These are phyloP conservation scores for Adelognathus sp. DNA, from an alignment of 2,888 invertebrate species.

Conservation along the genomic window DNA sequence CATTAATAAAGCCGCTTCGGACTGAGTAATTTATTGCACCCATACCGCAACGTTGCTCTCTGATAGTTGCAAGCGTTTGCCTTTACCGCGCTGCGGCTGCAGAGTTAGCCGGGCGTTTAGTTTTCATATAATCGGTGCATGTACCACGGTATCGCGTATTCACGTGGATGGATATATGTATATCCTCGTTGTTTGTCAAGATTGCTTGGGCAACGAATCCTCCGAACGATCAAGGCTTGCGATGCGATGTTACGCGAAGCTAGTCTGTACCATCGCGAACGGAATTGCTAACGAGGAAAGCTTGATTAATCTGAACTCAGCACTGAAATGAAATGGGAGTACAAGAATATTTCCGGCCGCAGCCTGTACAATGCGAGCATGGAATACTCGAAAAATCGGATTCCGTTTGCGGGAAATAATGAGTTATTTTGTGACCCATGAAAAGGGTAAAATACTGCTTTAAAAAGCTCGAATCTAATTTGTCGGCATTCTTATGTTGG, in stretches of 20 bases:
- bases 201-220: slow-evolving; percentile 21
- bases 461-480: too few species aligned
- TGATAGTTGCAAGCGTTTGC: slow-evolving; percentile 37
- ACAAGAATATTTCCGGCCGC: not conserved
- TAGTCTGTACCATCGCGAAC: not conserved
- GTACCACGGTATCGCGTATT: not conserved
- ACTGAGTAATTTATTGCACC: slow-evolving; percentile 53
- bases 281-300: not conserved
- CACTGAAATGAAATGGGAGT: not conserved
- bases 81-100: slow-evolving; percentile 15
- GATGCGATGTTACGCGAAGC: not conserved
- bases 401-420: too few species aligned
- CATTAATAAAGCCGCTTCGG: slow-evolving; percentile 41
- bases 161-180: not conserved
- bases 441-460: too few species aligned
- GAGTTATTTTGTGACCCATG: too few species aligned
- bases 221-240: slow-evolving; percentile 22
- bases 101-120: slow-evolving; percentile 36
- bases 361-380: not conserved
- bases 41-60: slow-evolving; percentile 41
- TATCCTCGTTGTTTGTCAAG: not conserved
- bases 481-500: too few species aligned
- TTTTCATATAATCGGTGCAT: slow-evolving; percentile 46
- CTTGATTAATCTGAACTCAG: not conserved
- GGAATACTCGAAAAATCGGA: not conserved